Evolutionary conservation across 2,888 invertebrate species (phyloP).

Genomic region (Sphecodes monilicornis): DNA sequence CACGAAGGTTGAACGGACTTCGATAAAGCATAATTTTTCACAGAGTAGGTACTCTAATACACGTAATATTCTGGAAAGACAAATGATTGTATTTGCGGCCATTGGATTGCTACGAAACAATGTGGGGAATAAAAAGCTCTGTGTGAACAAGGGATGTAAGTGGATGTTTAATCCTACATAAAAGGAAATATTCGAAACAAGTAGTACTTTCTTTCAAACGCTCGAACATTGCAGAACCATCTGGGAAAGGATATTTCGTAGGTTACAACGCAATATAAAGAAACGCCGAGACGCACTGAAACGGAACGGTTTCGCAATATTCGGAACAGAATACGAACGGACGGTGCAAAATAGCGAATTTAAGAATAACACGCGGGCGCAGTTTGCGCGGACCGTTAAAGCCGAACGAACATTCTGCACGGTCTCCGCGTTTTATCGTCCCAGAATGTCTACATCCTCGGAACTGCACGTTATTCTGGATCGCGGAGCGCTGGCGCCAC

Average conservation of each 20-base stretch:
- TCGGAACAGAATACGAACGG: slow-evolving; percentile 9
- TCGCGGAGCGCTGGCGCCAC: slow-evolving; percentile 40
- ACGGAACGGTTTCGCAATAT: slow-evolving; percentile 32
- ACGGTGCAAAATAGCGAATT: slow-evolving; percentile 32
- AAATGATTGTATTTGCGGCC: not conserved
- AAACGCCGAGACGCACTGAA: slow-evolving; percentile 24
- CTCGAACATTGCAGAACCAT: slow-evolving; percentile 15
- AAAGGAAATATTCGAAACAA: slow-evolving; percentile 11
- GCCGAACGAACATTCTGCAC: slow-evolving; percentile 39
- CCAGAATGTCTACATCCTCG: slow-evolving; percentile 24
- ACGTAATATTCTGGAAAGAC: not conserved
- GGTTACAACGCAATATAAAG: slow-evolving; percentile 17
- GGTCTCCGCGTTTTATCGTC: slow-evolving; percentile 50
- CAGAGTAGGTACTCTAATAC: not conserved
- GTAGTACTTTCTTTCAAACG: not conserved
- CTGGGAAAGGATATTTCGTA: slow-evolving; percentile 21
- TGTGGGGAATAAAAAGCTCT: not conserved
- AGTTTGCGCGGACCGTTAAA: slow-evolving; percentile 48
- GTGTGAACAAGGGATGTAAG: slow-evolving; percentile 7
- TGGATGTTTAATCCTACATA: slow-evolving; percentile 14
- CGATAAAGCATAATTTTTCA: not conserved
- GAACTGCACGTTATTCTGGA: slow-evolving; percentile 6
- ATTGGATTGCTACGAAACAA: not conserved
- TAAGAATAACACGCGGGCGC: slow-evolving; percentile 41
- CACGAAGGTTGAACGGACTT: not conserved